Evolutionary conservation across 2,113 vertebrate genomes (phyloP).

Genomic region (Sporophila hypoxantha): DNA sequence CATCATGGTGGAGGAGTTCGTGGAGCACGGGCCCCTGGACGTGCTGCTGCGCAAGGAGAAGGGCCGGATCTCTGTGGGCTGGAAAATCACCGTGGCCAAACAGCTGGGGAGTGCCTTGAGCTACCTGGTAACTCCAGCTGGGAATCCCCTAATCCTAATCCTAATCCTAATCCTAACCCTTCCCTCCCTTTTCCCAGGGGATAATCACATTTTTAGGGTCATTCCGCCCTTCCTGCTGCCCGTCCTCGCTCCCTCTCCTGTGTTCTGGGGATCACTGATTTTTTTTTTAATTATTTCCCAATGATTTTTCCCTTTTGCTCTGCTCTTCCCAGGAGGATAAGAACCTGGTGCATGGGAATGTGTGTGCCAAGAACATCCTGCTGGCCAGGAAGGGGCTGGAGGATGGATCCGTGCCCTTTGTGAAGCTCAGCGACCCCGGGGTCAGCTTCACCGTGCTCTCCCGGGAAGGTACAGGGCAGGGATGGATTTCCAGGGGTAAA

Average conservation of each 20-base stretch:
- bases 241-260: background rate
- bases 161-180: no score
- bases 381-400: slow-evolving; percentile 81
- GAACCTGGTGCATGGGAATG: slow-evolving; percentile 84
- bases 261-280: background rate
- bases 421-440: slow-evolving; percentile 92
- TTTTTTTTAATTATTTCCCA: background rate
- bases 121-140: slow-evolving; percentile 77
- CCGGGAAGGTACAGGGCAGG: slow-evolving; percentile 72
- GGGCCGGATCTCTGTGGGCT: slow-evolving; percentile 70
- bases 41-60: slow-evolving; percentile 82
- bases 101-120: slow-evolving; percentile 89
- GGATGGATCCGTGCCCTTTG: slow-evolving; percentile 73
- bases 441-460: slow-evolving; percentile 79
- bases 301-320: background rate
- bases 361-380: slow-evolving; percentile 90
- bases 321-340: slow-evolving; percentile 79
- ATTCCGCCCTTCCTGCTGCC: background rate
- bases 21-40: slow-evolving; percentile 89
- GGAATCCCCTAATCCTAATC: background rate
- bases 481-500: background rate
- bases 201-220: background rate
- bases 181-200: background rate
- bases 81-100: slow-evolving; percentile 87
- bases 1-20: slow-evolving; percentile 89